phyloP scores from a whole-genome alignment of 2,888 invertebrate species.

The Dryobota labecula region DNA sequence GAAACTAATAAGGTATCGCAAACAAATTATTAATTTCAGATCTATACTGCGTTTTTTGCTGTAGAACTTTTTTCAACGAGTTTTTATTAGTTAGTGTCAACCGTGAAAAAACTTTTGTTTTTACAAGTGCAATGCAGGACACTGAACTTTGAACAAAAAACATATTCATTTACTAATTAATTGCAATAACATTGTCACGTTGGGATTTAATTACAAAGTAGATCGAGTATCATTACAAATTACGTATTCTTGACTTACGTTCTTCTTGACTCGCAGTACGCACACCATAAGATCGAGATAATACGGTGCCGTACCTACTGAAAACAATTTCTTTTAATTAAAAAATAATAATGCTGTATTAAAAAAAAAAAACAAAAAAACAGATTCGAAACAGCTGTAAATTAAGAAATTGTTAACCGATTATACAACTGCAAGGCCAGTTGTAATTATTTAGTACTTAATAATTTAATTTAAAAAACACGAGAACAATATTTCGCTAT shows the following conservation, averaged over 20 bases:
- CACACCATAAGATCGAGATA: not conserved
- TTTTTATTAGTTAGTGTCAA: constrained; percentile 26
- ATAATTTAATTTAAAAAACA: constrained; percentile 27
- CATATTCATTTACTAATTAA: not conserved
- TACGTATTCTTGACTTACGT: constrained; percentile 5
- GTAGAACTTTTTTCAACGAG: constrained; percentile 12
- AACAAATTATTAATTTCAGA: constrained; percentile 1
- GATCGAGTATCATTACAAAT: constrained; percentile 31
- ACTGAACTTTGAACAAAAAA: constrained; percentile 48
- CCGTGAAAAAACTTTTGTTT: constrained; percentile 34
- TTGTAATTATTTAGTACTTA: constrained; percentile 29
- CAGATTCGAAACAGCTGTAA: constrained; percentile 9
- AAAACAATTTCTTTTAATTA: not conserved
- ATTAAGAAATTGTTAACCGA: constrained; percentile 27
- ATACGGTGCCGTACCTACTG: not conserved
- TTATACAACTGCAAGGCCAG: constrained; percentile 40
- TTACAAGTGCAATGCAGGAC: constrained; percentile 34
- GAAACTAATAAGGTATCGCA: not conserved
- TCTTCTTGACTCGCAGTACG: too few relatives aligned
- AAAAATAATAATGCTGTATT: not conserved
- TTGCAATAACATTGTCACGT: constrained; percentile 16
- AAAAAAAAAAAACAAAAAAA: too few relatives aligned
- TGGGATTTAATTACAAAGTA: constrained; percentile 45
- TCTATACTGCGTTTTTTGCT: not conserved
- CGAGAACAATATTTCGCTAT: constrained; percentile 44